A percentile compares a stretch with the other conserved stretches of the same genome.
Conservation (phyloP, 1,140 invertebrate species). For the Eubasilissa regina region DNA sequence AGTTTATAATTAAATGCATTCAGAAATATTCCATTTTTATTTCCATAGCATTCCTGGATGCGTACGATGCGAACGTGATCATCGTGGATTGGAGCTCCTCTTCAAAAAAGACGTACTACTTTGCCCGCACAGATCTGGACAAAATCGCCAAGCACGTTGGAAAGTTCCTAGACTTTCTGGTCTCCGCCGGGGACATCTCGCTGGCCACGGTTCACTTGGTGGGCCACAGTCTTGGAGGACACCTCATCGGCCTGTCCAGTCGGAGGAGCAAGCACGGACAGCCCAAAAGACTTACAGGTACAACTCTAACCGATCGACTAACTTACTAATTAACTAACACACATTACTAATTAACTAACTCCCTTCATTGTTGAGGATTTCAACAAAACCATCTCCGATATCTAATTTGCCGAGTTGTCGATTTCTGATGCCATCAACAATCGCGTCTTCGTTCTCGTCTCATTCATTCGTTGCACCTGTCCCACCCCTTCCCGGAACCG, state of each 20-base stretch:
- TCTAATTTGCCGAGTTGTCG: no score
- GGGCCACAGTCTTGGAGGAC: slow-evolving; percentile 91
- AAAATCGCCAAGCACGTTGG: slow-evolving; percentile 75
- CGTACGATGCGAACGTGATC: slow-evolving; percentile 77
- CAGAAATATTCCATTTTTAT: neutral
- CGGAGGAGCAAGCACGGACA: slow-evolving; percentile 70
- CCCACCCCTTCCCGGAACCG: no score
- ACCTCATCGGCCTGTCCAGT: slow-evolving; percentile 89
- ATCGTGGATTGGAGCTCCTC: slow-evolving; percentile 79
- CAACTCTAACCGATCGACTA: no score
- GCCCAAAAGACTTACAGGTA: slow-evolving; percentile 77
- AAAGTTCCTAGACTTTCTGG: slow-evolving; percentile 75
- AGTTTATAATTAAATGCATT: neutral
- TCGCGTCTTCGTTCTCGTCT: no score
- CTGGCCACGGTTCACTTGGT: slow-evolving; percentile 77
- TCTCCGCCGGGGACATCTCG: slow-evolving; percentile 69
- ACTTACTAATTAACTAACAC: no score
- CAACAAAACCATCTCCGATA: no score
- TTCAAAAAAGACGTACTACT: slow-evolving; percentile 77
- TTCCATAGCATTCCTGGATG: slow-evolving; percentile 65
- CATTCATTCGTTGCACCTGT: no score
- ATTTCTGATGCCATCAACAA: no score
- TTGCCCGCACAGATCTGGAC: slow-evolving; percentile 72
- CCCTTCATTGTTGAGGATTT: no score
- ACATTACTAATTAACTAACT: no score